Conservation (phyloP, 2,113 vertebrate species). For the Himantopus leucocephalus region DNA sequence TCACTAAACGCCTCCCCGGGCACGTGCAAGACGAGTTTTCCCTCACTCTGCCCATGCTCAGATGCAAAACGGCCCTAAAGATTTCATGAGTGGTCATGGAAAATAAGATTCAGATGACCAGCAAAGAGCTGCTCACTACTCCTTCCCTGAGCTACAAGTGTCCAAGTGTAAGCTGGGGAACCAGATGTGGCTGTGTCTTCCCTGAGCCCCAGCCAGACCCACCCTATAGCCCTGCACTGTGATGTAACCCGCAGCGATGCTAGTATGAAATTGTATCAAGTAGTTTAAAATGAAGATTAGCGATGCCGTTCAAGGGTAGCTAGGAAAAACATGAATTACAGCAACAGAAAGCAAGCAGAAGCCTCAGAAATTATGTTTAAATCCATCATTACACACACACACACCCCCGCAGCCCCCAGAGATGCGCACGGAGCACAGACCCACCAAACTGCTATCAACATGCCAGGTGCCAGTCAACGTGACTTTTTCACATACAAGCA, state of each 20-base stretch:
- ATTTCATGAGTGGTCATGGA: neutral
- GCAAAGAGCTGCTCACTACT: neutral
- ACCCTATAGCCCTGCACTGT: neutral
- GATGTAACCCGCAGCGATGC: fast-evolving
- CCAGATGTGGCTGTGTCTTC: neutral
- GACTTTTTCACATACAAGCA: neutral
- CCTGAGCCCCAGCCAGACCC: neutral
- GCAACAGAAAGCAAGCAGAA: neutral
- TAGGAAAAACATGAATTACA: neutral
- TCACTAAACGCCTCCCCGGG: neutral
- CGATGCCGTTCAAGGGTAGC: neutral
- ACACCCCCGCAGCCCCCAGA: fast-evolving
- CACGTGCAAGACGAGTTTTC: neutral
- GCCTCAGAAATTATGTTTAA: neutral
- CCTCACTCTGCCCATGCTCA: neutral
- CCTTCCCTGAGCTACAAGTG: neutral
- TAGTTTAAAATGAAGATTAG: neutral
- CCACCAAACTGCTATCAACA: neutral
- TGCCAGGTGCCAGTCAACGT: neutral
- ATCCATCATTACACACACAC: neutral
- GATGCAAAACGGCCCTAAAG: neutral
- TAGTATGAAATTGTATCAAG: neutral
- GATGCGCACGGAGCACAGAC: neutral
- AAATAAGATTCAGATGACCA: neutral
- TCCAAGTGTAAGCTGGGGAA: neutral